Base-by-base conservation (phyloP, 2,113 vertebrate genomes). In the Nothocercus nigrocapillus region DNA sequence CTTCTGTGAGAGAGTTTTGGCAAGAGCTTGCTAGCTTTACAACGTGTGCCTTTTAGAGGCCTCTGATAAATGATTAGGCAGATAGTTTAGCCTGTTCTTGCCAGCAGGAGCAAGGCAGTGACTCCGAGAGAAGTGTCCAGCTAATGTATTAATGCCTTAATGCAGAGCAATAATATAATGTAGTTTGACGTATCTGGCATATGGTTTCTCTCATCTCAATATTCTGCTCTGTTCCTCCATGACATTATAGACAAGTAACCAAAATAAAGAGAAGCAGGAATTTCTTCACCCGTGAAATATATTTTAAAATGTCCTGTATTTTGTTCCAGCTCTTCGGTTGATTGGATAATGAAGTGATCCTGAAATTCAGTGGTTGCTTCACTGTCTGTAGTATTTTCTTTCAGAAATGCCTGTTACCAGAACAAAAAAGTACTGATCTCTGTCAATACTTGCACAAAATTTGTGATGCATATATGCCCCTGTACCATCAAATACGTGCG, bases 171-270 rank as follows among this genome's bases (percentile, higher is more conserved):
- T 96, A 96, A 93, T 83, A 81, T 91, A 96, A 96, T 88, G 32
- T 84, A 72, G 70, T 94, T 92, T 97, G 96, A 95, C 95, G n/a
- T 91, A 78, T 95, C 93, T 97, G 93, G 90, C 96, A 96, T 96
- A 93, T 97, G 96, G 93, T 96, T 97, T 95, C 51, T 94, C 91
- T 97, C 94, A 96, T 92, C 84, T 93, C 95, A 96, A 94, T 97
- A 95, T 91, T 95, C 75, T 94, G 92, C 82, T 94, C 69, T 96
- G 42, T 85, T 97, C 91, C 45, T 96, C 22, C 67, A 25, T 93
- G 79, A 89, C 89, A 91, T 91, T 95, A 92, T 77, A 85, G 94
- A 96, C 92, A 95, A 62, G 54, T 96, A 96, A 97, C 89, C 79
- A 95, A 95, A 97, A 97, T 96, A 96, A 96, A 97, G 75, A 87